Conservation (phyloP, 2,797 vertebrate genomes). For the Trachurus trachurus region DNA sequence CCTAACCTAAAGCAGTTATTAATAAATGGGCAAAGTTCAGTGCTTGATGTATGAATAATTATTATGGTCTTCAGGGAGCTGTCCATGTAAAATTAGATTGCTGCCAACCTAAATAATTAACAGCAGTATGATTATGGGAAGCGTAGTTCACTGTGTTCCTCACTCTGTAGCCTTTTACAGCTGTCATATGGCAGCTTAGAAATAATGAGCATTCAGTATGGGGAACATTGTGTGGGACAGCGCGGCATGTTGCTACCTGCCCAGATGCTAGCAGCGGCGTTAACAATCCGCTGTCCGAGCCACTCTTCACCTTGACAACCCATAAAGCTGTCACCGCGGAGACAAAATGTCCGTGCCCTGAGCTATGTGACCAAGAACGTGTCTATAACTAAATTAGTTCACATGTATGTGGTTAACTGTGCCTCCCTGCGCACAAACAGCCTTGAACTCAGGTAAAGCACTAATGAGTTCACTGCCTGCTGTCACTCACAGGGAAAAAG, state of each 20-base stretch:
- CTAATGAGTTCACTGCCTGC: slow-evolving; percentile 49
- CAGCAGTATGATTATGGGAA: slow-evolving; percentile 56
- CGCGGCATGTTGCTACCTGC: slow-evolving; percentile 56
- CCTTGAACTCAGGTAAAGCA: slow-evolving; percentile 59
- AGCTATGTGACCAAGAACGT: slow-evolving; percentile 61
- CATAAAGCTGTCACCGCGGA: slow-evolving; percentile 75
- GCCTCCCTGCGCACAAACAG: slow-evolving; percentile 40
- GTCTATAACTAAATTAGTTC: slow-evolving; percentile 65
- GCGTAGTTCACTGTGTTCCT: slow-evolving; percentile 58
- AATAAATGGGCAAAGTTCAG: slow-evolving; percentile 74
- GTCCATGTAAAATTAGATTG: slow-evolving; percentile 74
- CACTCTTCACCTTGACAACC: slow-evolving; percentile 76
- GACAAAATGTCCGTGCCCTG: slow-evolving; percentile 65
- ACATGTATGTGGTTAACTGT: slow-evolving; percentile 30
- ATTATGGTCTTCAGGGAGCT: slow-evolving; percentile 67
- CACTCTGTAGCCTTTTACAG: slow-evolving; percentile 55
- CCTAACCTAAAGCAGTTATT: slow-evolving; percentile 73
- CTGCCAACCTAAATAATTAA: slow-evolving; percentile 80
- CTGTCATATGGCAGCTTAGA: slow-evolving; percentile 55
- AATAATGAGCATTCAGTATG: slow-evolving; percentile 67
- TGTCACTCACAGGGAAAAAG: slow-evolving; percentile 29
- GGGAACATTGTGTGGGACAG: slow-evolving; percentile 64
- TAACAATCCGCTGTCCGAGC: slow-evolving; percentile 53
- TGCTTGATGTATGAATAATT: slow-evolving; percentile 77
- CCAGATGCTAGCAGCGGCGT: slow-evolving; percentile 55